Evolutionary conservation across 1,140 invertebrate species (phyloP), one percentile per base, ranked within the genome.

Genomic region (Ridgeia piscesae): DNA sequence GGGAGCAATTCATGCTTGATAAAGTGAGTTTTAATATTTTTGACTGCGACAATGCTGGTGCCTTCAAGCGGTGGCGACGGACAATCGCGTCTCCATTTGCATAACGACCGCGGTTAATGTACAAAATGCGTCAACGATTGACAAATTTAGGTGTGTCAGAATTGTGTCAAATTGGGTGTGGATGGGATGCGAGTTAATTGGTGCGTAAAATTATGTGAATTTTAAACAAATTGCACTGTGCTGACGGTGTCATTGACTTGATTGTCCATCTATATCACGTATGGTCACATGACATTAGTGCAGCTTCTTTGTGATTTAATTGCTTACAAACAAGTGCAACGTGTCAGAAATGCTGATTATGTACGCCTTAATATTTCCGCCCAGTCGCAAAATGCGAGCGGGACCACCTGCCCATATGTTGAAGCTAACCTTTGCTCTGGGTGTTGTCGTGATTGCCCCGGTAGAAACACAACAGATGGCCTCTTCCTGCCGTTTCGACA

Each of bases 341-440:
- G 58, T 77, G 27, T 77, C 58, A 27, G 0, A 77, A 77, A 77
- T 77, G 58, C 58, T 77, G 58, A 77, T 77, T 77, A 77, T 77
- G 58, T 77, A 77, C 27, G 27, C 58, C 58, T 77, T 27, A 27
- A 77, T 77, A 77, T 77, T 77, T 77, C 58, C 58, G 58, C 58
- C 21, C 21, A 11, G 8, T 77, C 6, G 58, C 27, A 21, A 21
- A 77, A 77, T 77, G 58, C 17, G 58, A 77, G 58, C 58, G 58
- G 58, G 58, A 77, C 58, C 58, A 77, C 58, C 58, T 77, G 58
- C 58, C 58, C 58, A 77, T 77, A 77, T 77, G 58, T 77, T 77
- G 17, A 77, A 77, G 58, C 27, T 17, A 77, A 77, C 58, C 58
- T 77, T 77, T 77, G 17, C 58, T 14, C 58, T 31, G 58, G 27